Evolutionary conservation across 2,113 vertebrate genomes (phyloP).

Genomic region (Stictonetta naevosa): DNA sequence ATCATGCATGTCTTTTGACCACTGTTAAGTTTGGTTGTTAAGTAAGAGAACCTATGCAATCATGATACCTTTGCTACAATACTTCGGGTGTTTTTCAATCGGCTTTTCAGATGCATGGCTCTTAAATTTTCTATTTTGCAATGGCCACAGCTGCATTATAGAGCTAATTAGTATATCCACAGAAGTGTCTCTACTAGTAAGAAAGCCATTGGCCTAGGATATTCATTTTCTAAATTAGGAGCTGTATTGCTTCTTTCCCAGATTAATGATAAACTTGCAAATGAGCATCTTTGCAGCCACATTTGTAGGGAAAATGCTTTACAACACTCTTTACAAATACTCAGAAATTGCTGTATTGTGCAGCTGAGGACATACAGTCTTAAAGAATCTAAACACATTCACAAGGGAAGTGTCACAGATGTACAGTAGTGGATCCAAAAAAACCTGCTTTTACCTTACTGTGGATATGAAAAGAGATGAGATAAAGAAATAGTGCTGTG

Average conservation of each 20-base stretch:
- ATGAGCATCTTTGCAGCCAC: not conserved
- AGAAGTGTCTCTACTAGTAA: not conserved
- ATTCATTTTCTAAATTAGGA: not conserved
- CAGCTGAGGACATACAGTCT: slow-evolving; percentile 34
- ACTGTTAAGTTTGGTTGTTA: slow-evolving; percentile 44
- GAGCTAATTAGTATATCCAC: not conserved
- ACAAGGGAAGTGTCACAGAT: slow-evolving; percentile 41
- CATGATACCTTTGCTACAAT: slow-evolving; percentile 65
- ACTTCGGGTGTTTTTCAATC: not conserved
- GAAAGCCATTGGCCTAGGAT: not conserved
- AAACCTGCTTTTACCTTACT: not conserved
- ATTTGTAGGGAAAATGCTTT: not conserved
- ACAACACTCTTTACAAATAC: not conserved
- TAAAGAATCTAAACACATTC: slow-evolving; percentile 1
- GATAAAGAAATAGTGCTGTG: not conserved
- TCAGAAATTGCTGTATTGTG: slow-evolving; percentile 2
- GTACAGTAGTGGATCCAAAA: slow-evolving; percentile 65
- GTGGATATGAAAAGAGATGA: not conserved
- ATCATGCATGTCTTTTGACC: slow-evolving; percentile 61
- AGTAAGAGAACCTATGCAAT: slow-evolving; percentile 69
- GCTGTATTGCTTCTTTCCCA: not conserved
- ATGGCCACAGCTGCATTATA: slow-evolving; percentile 43
- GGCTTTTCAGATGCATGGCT: slow-evolving; percentile 61
- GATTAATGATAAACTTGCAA: not conserved
- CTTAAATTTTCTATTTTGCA: slow-evolving; percentile 42